Evolutionary conservation across 53 echinoderm and acorn worm genomes (phyloP).

Genomic region (Astropecten irregularis): DNA sequence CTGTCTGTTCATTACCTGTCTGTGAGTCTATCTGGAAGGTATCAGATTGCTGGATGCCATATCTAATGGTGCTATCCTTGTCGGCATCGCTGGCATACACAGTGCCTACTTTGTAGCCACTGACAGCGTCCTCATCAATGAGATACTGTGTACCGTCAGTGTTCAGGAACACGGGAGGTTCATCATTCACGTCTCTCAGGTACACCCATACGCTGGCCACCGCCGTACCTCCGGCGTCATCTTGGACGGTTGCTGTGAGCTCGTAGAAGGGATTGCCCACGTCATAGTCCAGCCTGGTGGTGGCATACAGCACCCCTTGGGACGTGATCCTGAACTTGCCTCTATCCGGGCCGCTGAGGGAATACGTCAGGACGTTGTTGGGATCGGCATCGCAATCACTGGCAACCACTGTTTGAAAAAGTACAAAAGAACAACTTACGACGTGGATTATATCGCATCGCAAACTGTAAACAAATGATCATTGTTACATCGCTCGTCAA

Average conservation of each 20-base stretch:
- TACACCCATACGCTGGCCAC: conserved; percentile 63
- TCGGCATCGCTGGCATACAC: conserved; percentile 94
- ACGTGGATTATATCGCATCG: no score
- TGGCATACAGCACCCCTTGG: conserved; percentile 52
- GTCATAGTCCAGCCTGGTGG: conserved; percentile 57
- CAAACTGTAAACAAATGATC: no score
- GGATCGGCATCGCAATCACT: conserved; percentile 60
- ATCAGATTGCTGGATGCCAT: conserved; percentile 30
- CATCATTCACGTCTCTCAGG: conserved; percentile 59
- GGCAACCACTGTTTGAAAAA: conserved; percentile 54
- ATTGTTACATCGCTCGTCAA: no score
- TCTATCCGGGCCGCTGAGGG: conserved; percentile 53
- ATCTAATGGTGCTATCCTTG: conserved; percentile 41
- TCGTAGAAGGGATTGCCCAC: conserved; percentile 38
- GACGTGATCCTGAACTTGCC: conserved; percentile 50
- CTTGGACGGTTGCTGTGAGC: conserved; percentile 58
- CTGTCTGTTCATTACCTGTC: no score
- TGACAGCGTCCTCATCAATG: conserved; percentile 80
- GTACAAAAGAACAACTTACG: no score
- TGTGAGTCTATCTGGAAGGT: conserved; percentile 58
- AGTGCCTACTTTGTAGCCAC: conserved; percentile 75
- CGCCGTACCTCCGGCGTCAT: conserved; percentile 50
- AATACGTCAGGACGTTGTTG: conserved; percentile 72
- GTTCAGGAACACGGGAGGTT: conserved; percentile 74
- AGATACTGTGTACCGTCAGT: conserved; percentile 66